Evolutionary conservation across 1,140 invertebrate species (phyloP).

Genomic region (Vollenhovia emeryi): DNA sequence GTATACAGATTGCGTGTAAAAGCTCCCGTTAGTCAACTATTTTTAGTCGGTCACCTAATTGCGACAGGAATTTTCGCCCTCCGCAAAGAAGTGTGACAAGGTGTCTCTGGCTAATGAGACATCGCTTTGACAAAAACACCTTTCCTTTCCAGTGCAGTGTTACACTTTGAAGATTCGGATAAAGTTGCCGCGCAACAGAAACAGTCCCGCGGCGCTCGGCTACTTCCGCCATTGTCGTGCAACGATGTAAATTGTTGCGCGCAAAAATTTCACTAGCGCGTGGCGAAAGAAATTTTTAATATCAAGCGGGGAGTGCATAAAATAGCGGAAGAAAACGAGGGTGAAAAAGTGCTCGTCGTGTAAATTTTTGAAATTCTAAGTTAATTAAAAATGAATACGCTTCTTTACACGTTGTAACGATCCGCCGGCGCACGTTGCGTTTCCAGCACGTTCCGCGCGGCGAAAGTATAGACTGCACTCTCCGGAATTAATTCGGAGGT

Average conservation of each 20-base stretch:
- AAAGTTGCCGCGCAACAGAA: slow-evolving; percentile 6
- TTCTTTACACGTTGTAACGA: not conserved
- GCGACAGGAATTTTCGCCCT: not conserved
- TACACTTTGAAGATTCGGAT: not conserved
- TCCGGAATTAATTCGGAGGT: not conserved
- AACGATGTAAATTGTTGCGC: not conserved
- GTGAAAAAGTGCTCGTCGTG: not conserved
- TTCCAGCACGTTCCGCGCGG: not conserved
- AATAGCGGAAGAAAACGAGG: not conserved
- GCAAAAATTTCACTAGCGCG: not conserved
- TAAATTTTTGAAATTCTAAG: slow-evolving; percentile 11
- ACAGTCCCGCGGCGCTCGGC: not conserved
- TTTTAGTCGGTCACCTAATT: slow-evolving; percentile 17
- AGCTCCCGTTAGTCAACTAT: not conserved
- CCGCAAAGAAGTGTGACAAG: not conserved
- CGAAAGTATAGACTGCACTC: not conserved
- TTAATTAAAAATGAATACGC: not conserved
- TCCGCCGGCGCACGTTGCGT: not conserved
- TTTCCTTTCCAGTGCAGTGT: not conserved
- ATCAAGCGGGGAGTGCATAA: not conserved
- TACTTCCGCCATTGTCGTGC: not conserved
- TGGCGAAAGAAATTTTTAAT: not conserved
- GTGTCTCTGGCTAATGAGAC: slow-evolving; percentile 23
- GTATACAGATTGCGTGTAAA: not conserved
- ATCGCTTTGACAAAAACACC: not conserved